These are phyloP conservation scores for Steinernema carpocapsae DNA, from an alignment of 2,888 invertebrate genomes.

Conservation along the genomic window DNA sequence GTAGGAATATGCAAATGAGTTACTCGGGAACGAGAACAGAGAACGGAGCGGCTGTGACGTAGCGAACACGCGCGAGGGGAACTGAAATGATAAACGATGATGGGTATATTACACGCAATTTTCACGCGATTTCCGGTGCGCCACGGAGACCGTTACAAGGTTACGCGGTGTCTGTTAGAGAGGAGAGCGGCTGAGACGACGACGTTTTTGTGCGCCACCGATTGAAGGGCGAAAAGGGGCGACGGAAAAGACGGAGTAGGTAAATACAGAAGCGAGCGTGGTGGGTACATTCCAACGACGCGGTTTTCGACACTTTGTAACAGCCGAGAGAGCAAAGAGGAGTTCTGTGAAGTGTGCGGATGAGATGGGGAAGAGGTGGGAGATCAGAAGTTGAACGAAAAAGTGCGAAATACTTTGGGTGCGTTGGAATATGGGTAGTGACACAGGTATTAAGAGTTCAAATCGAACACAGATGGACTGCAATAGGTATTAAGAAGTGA, in stretches of 20 bases:
- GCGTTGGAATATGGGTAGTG: too few species aligned
- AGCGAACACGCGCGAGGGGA: not conserved
- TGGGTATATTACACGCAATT: too few species aligned
- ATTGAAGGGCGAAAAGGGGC: not conserved
- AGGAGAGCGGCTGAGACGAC: not conserved
- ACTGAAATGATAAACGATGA: constrained; percentile 1
- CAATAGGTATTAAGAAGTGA: too few species aligned
- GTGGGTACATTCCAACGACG: not conserved
- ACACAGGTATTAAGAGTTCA: too few species aligned
- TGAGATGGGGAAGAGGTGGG: too few species aligned
- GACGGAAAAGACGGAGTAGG: not conserved
- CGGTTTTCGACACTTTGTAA: not conserved
- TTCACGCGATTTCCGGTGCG: not conserved
- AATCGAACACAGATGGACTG: too few species aligned
- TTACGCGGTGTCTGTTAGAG: constrained; percentile 4
- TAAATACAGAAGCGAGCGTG: not conserved
- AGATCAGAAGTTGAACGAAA: too few species aligned
- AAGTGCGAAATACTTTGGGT: too few species aligned
- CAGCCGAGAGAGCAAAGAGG: not conserved
- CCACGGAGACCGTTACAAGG: constrained; percentile 5
- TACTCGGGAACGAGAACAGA: constrained; percentile 10
- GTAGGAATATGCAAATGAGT: constrained; percentile 28
- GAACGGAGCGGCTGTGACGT: constrained; percentile 22
- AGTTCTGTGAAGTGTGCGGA: too few species aligned
- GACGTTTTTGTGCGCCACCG: not conserved